These are phyloP conservation scores for Procambarus virginalis DNA, from an alignment of 1,140 invertebrate genomes.

Conservation along the genomic window DNA sequence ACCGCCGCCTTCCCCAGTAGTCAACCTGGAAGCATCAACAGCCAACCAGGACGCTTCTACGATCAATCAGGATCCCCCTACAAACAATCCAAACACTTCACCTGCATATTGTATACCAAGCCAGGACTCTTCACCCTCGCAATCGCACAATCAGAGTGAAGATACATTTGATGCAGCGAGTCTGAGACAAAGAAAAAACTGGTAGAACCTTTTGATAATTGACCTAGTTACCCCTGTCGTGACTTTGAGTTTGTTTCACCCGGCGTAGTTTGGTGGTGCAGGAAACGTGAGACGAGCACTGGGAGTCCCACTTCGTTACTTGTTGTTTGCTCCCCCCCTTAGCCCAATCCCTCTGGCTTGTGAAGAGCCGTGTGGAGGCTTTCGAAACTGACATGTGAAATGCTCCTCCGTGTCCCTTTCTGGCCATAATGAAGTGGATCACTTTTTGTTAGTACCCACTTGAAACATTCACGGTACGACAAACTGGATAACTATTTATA, in stretches of 20 bases:
- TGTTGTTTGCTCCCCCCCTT: neutral
- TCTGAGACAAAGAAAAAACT: conserved; percentile 41
- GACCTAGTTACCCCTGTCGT: neutral
- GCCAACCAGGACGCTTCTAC: neutral
- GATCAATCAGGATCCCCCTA: neutral
- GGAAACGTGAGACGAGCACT: neutral
- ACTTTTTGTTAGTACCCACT: neutral
- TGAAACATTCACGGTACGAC: neutral
- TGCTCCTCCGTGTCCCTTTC: neutral
- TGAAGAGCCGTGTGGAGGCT: neutral
- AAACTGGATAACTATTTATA: neutral
- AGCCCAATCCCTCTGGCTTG: neutral
- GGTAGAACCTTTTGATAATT: neutral
- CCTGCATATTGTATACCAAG: conserved; percentile 18
- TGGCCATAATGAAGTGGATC: neutral
- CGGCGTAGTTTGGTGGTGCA: neutral
- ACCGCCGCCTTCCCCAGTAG: conserved; percentile 51
- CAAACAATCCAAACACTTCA: conserved; percentile 24
- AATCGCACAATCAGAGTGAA: conserved; percentile 31
- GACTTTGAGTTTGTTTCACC: neutral
- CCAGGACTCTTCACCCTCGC: conserved; percentile 17
- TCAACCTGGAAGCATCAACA: neutral
- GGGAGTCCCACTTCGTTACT: neutral
- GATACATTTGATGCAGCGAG: conserved; percentile 14
- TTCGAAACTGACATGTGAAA: neutral